Evolutionary conservation across 2,797 vertebrate species (phyloP), one percentile per base, ranked within the genome.

Genomic region (Bradypodion pumilum): DNA sequence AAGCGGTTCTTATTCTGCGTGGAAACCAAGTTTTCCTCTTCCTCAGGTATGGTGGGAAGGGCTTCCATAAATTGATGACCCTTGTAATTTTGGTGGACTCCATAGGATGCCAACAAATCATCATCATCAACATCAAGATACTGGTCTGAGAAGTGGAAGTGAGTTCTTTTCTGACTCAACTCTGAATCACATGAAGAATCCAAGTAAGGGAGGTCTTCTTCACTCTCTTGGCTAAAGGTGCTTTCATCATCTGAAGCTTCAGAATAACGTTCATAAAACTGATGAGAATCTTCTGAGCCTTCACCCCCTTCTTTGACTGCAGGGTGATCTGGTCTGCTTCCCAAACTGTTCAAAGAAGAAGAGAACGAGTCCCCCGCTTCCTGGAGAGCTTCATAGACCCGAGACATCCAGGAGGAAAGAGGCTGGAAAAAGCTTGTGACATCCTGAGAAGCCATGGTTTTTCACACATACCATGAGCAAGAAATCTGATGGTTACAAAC

Each of bases 361-460:
- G 96, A 96, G 69, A 97, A 83, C 0, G 84, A 92, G 74, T 94
- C 94, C n/a, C 96, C 94, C 29, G 94, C 95, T 87, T 96, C 94
- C 32, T 96, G 95, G 84, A 97, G 89, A 44, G 96, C 95, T 93
- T 97, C 95, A 0, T 96, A 97, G 75, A 97, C 84, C 60, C 95
- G 95, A 75, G 96, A 94, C 86, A 97, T 94, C 97, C 97, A 97
- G 69, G 95, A 93, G 21, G 95, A 96, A 62, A 97, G 89, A 12
- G 96, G 93, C 86, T 96, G 95, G 79, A 96, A 94, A 88, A 96
- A 94, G 89, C 90, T 96, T 69, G 92, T 94, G 84, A 90, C 82
- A 90, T 95, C 92, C 91, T 95, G 94, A 86, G 96, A 94, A 23
- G 95, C 94, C 96, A 96, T 97, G 91, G 75, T 88, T 87, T 69